These are phyloP conservation scores for Pelecanus crispus DNA, from an alignment of 2,113 vertebrate genomes.

Conservation along the genomic window DNA sequence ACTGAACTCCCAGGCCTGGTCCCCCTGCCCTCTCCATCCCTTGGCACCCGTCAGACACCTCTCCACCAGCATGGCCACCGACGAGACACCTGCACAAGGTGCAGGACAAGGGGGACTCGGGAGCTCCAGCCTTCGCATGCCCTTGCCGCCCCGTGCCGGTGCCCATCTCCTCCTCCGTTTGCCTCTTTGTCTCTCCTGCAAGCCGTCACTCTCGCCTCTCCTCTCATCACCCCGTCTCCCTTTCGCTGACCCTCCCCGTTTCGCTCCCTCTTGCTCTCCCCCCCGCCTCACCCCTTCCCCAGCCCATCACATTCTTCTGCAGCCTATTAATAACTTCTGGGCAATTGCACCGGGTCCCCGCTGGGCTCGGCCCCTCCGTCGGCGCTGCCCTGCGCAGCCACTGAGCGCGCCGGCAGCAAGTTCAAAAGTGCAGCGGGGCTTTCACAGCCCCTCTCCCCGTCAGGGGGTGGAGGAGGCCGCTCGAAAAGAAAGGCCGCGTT, in stretches of 20 bases:
- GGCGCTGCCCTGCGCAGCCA: slow-evolving; percentile 21
- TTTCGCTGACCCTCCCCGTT: neutral
- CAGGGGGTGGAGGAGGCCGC: slow-evolving; percentile 51
- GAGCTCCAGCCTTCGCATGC: neutral
- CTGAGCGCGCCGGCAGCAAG: slow-evolving; percentile 48
- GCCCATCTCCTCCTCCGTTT: neutral
- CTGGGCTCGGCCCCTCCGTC: slow-evolving; percentile 39
- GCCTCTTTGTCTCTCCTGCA: neutral
- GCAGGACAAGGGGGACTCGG: neutral
- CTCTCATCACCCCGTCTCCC: neutral
- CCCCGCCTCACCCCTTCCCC: neutral
- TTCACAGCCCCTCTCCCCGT: slow-evolving; percentile 35
- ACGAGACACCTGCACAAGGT: neutral
- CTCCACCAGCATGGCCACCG: rapidly evolving
- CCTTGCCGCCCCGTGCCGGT: rapidly evolving
- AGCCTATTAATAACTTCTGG: slow-evolving; percentile 69
- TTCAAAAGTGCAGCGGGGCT: slow-evolving; percentile 64
- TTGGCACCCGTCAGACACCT: rapidly evolving
- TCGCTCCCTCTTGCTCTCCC: neutral
- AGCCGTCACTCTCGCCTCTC: neutral
- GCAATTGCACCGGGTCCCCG: slow-evolving; percentile 59
- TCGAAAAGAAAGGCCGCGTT: slow-evolving; percentile 39
- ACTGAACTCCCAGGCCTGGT: neutral
- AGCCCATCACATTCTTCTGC: slow-evolving; percentile 51
- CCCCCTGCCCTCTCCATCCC: neutral